Evolutionary conservation across 2,113 vertebrate genomes (phyloP).

Genomic region (Erythrocebus patas): DNA sequence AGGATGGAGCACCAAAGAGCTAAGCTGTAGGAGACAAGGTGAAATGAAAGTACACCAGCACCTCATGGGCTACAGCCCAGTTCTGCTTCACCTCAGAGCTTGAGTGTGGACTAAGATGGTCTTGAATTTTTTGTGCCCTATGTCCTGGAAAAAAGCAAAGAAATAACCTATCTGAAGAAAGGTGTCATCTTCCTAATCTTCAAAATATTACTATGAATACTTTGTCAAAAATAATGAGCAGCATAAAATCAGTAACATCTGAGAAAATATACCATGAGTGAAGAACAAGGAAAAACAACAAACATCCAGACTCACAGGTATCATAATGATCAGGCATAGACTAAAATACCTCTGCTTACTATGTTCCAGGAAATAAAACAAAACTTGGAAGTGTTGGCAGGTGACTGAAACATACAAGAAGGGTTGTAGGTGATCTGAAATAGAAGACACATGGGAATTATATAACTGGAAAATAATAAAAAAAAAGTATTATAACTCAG

Average conservation of each 20-base stretch:
- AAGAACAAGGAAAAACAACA: not conserved
- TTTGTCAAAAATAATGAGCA: not conserved
- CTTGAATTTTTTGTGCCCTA: not conserved
- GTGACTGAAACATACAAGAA: not conserved
- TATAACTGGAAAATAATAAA: not conserved
- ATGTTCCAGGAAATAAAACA: not conserved
- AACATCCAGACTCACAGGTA: not conserved
- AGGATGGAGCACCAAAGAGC: not conserved
- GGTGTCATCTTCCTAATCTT: no score
- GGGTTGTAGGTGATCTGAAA: not conserved
- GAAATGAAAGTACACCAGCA: not conserved
- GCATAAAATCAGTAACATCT: not conserved
- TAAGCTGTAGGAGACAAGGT: not conserved
- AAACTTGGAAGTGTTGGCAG: not conserved
- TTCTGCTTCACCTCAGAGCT: not conserved
- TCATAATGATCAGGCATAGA: not conserved
- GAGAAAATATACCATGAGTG: not conserved
- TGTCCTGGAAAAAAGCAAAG: not conserved
- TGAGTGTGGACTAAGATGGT: not conserved
- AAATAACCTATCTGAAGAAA: not conserved
- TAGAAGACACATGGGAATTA: not conserved
- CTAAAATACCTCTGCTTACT: not conserved
- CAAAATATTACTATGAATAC: not conserved
- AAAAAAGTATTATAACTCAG: not conserved
- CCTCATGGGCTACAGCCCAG: not conserved